These are phyloP conservation scores for Drosophila mettleri DNA, from an alignment of 2,888 invertebrate genomes.

Conservation along the genomic window DNA sequence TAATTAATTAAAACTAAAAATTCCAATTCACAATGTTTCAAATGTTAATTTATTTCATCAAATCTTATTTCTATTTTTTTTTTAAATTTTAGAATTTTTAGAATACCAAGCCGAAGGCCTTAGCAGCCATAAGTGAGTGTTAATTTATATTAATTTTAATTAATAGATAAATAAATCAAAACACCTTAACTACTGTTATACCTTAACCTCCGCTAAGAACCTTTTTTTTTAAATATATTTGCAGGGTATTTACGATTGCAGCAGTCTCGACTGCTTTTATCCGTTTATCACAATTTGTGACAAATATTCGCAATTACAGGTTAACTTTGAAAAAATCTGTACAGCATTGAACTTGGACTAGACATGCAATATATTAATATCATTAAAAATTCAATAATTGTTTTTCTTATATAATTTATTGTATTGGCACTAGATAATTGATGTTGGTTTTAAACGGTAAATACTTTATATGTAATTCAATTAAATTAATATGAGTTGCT, in stretches of 20 bases:
- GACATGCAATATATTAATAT: slow-evolving; percentile 19
- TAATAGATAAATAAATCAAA: too few relatives aligned
- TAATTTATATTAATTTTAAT: too few relatives aligned
- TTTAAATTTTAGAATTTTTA: too few relatives aligned
- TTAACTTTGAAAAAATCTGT: background rate
- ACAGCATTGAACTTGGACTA: slow-evolving; percentile 37
- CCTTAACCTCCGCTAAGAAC: background rate
- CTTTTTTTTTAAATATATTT: background rate
- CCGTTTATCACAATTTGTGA: background rate
- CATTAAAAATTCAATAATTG: slow-evolving; percentile 22
- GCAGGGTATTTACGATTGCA: background rate
- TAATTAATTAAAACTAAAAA: too few relatives aligned
- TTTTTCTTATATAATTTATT: background rate
- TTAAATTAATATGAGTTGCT: slow-evolving; percentile 7
- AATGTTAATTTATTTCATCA: too few relatives aligned
- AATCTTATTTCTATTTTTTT: too few relatives aligned
- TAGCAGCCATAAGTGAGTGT: too few relatives aligned
- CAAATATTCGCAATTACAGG: background rate
- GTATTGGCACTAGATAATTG: background rate
- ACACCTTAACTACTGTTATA: too few relatives aligned
- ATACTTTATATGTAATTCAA: background rate
- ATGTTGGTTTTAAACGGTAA: background rate
- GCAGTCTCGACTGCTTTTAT: background rate
- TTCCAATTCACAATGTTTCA: too few relatives aligned
- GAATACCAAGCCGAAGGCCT: too few relatives aligned